phyloP scores from a whole-genome alignment of 2,888 invertebrate genomes.

The Cantharis nigra region DNA sequence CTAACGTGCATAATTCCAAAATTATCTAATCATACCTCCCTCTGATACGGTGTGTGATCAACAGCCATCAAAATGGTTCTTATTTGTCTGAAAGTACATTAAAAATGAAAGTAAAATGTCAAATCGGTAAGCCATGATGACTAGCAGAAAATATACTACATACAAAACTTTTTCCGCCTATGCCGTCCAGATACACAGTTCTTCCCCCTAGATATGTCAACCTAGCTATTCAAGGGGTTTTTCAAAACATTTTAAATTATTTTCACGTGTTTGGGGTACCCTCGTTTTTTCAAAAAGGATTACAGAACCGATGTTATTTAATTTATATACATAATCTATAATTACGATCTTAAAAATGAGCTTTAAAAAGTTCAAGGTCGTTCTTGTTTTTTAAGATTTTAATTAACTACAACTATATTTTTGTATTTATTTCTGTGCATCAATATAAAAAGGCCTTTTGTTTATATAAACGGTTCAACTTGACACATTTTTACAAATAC shows the following conservation, averaged over 20 bases:
- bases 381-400: not conserved
- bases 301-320: not conserved
- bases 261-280: not conserved
- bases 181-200: not conserved
- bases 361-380: not conserved
- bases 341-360: not conserved
- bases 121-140: not conserved
- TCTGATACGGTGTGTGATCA: not conserved
- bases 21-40: not conserved
- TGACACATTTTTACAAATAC: conserved; percentile 1
- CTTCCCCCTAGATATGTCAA: not conserved
- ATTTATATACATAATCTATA: not conserved
- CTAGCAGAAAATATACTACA: not conserved
- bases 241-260: not conserved
- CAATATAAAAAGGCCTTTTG: not conserved
- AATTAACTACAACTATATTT: not conserved
- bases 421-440: not conserved
- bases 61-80: not conserved
- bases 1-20: not conserved
- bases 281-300: not conserved
- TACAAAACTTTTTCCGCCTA: not conserved
- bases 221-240: not conserved
- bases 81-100: not conserved
- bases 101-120: not conserved
- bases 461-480: not conserved